Conservation (phyloP, 2,113 vertebrate genomes). For the Serinus canaria region DNA sequence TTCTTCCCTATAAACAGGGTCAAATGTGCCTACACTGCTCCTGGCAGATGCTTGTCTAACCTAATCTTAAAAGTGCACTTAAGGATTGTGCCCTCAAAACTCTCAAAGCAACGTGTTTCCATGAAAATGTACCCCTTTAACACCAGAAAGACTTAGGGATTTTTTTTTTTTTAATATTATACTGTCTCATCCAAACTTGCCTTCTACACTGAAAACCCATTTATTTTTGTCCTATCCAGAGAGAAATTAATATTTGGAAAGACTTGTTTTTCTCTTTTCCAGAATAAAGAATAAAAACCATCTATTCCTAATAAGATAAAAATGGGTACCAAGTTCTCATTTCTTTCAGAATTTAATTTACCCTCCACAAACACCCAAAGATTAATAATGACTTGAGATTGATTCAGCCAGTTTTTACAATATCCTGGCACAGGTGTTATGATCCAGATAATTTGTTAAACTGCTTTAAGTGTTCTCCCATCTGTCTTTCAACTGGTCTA, state of each 20-base stretch:
- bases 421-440: neutral
- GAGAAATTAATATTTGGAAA: neutral
- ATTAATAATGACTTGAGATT: neutral
- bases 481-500: neutral
- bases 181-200: neutral
- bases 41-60: neutral
- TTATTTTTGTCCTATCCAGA: neutral
- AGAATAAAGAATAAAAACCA: neutral
- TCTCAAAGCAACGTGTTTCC: neutral
- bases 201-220: neutral
- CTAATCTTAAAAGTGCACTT: neutral
- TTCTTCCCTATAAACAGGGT: neutral
- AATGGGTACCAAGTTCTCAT: neutral
- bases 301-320: neutral
- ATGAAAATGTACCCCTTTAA: neutral
- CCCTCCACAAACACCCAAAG: neutral
- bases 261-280: neutral
- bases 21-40: neutral
- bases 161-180: neutral
- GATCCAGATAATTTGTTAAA: neutral
- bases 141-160: neutral
- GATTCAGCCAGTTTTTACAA: neutral
- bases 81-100: accelerated
- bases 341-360: neutral
- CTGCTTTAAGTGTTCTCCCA: neutral